Evolutionary conservation across 2,888 invertebrate genomes (phyloP), one percentile per base, ranked within the genome.

Genomic region (Odontocolon sp.): DNA sequence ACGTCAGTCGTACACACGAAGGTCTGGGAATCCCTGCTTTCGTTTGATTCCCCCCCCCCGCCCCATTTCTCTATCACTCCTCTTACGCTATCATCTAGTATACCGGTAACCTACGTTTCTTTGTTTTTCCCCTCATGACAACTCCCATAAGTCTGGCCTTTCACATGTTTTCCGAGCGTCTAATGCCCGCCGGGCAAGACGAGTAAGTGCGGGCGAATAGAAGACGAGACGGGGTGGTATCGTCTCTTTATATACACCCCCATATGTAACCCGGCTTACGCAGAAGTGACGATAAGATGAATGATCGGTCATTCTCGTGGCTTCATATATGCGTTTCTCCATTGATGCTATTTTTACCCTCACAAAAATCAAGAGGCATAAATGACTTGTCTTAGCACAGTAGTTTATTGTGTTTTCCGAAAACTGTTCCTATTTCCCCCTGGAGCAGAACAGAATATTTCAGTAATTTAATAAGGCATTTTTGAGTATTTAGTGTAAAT

Each of bases 1-100:
- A n/a, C 38, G 21, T 69, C 50, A 50, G 47, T 75, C 28, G 47
- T 59, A 47, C 38, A 63, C 36, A 59, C 21, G 61, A 26, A 52
- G 45, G 14, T 11, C 31, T 38, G 14, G 33, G 3, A 57, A 52
- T 42, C 36, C 26, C 28, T 11, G 14, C 28, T 42, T 33, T 36
- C 50, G 9, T 54, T 47, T n/a, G n/a, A n/a, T n/a, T n/a, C n/a
- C n/a, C n/a, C n/a, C n/a, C n/a, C n/a, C n/a, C n/a, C n/a, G n/a
- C n/a, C n/a, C n/a, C n/a, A 36, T 14, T 52, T 61, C 42, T 45
- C 26, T 18, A 33, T 33, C 8, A 40, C 45, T n/a, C 61, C 45
- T 14, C 50, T 23, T 5, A 8, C 42, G 33, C 54, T 54, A 26
- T 59, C n/a, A 18, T 18, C 40, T 45, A 18, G 45, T 45, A 61